Percentiles rank a stretch among this genome's conserved stretches.
phyloP scores from a whole-genome alignment of 2,888 invertebrate species.

The Athalia circularis region DNA sequence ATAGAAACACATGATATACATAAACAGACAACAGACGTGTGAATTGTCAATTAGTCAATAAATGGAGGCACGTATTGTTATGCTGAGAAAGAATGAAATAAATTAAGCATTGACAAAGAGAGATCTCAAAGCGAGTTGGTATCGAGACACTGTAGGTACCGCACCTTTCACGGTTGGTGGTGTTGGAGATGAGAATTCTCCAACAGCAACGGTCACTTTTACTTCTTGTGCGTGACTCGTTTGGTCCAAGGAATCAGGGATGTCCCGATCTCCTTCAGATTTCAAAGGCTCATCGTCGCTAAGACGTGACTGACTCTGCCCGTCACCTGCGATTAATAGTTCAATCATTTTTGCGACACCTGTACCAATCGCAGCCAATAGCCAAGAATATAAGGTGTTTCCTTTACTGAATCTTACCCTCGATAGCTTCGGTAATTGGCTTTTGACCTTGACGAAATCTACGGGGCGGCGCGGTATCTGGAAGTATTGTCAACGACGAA shows the following conservation, averaged over 20 bases:
- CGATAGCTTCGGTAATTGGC: neutral
- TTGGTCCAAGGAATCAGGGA: conserved; percentile 61
- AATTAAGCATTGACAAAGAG: conserved; percentile 25
- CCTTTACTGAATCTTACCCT: conserved; percentile 9
- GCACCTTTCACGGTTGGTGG: conserved; percentile 22
- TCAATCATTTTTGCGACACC: neutral
- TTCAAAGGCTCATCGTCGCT: conserved; percentile 2
- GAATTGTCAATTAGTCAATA: conserved; percentile 34
- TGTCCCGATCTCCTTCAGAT: neutral
- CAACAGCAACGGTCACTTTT: conserved; percentile 63
- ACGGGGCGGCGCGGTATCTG: neutral
- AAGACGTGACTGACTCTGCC: neutral
- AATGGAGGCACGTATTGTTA: conserved; percentile 34
- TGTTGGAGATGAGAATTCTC: neutral
- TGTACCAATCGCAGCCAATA: too few species aligned
- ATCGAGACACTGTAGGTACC: conserved; percentile 35
- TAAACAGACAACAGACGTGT: conserved; percentile 23
- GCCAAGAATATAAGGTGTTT: too few species aligned
- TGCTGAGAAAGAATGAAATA: neutral
- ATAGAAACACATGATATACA: conserved; percentile 30
- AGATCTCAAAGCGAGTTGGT: conserved; percentile 36
- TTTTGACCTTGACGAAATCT: conserved; percentile 22
- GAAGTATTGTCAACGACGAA: neutral
- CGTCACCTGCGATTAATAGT: neutral
- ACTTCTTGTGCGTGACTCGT: conserved; percentile 68